Evolutionary conservation across 2,888 invertebrate species (phyloP).

Genomic region (Eulithis prunata): DNA sequence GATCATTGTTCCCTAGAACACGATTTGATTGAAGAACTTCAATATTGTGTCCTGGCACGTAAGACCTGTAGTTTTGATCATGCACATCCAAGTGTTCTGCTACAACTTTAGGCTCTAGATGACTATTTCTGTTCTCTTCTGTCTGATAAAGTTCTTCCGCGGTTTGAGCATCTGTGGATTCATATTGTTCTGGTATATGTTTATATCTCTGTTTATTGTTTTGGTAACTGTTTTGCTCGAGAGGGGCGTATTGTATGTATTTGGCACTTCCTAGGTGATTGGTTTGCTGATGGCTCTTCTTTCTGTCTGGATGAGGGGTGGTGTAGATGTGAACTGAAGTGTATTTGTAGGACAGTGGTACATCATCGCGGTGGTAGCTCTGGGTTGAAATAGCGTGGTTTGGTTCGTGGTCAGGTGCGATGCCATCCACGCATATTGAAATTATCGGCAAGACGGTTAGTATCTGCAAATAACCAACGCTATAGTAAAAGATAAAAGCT

Average conservation of each 20-base stretch:
- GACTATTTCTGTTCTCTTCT: constrained; percentile 26
- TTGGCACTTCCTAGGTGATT: constrained; percentile 1
- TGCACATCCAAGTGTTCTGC: constrained; percentile 12
- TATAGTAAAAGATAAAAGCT: too few species aligned
- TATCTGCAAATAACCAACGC: constrained; percentile 44
- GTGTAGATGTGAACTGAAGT: constrained; percentile 45
- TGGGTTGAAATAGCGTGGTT: constrained; percentile 48
- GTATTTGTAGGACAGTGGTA: constrained; percentile 50
- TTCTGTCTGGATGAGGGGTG: constrained; percentile 34
- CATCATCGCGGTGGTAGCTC: constrained; percentile 48
- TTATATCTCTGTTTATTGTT: constrained; percentile 2
- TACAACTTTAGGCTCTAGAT: constrained; percentile 50
- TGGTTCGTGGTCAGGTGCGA: constrained; percentile 11
- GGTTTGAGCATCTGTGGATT: not conserved
- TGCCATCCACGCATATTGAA: constrained; percentile 36
- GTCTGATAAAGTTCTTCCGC: constrained; percentile 1
- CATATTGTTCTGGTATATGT: constrained; percentile 5
- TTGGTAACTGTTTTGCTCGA: constrained; percentile 1
- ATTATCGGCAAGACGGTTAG: constrained; percentile 38
- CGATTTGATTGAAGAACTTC: constrained; percentile 44
- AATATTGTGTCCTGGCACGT: constrained; percentile 47
- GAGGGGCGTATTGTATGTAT: constrained; percentile 28
- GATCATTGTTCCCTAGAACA: constrained; percentile 47
- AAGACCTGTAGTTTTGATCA: constrained; percentile 37
- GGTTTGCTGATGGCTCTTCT: constrained; percentile 11